Evolutionary conservation across 2,888 invertebrate species (phyloP).

Genomic region (Pimpla rufipes): DNA sequence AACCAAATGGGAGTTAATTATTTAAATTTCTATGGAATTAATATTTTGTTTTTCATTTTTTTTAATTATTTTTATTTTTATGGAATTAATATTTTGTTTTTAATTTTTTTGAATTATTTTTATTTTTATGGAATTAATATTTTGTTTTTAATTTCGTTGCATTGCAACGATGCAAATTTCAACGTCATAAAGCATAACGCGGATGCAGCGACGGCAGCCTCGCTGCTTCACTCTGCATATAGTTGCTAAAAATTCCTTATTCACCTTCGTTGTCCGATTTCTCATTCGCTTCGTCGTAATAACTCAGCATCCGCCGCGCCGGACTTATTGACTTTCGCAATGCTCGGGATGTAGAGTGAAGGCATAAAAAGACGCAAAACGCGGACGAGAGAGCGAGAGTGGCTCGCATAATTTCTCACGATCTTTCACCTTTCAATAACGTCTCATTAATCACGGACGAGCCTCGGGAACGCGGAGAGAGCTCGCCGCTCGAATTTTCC

Average conservation of each 20-base stretch:
- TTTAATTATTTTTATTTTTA: too few relatives aligned
- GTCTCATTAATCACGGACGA: slow-evolving; percentile 72
- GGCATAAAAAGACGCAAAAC: slow-evolving; percentile 8
- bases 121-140: too few relatives aligned
- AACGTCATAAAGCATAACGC: too few relatives aligned
- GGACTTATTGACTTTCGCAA: slow-evolving; percentile 61
- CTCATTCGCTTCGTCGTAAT: slow-evolving; percentile 47
- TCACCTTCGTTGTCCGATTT: slow-evolving; percentile 18
- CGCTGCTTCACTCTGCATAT: not conserved
- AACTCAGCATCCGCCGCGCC: slow-evolving; percentile 20
- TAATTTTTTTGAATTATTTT: too few relatives aligned
- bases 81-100: too few relatives aligned
- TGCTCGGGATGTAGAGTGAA: slow-evolving; percentile 15
- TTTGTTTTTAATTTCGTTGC: too few relatives aligned
- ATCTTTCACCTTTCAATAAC: slow-evolving; percentile 72
- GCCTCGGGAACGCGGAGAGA: not conserved
- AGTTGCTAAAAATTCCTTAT: slow-evolving; percentile 26
- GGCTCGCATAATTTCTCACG: slow-evolving; percentile 72
- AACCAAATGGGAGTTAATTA: too few relatives aligned
- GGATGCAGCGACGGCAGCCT: too few relatives aligned
- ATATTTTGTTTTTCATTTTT: too few relatives aligned
- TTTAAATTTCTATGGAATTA: too few relatives aligned
- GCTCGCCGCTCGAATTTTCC: slow-evolving; percentile 45
- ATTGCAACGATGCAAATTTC: too few relatives aligned
- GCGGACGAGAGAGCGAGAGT: slow-evolving; percentile 18